Percentiles rank a stretch among this genome's conserved stretches.
Evolutionary conservation across 1,140 invertebrate species (phyloP).

Genomic region (Micrasema minimum): DNA sequence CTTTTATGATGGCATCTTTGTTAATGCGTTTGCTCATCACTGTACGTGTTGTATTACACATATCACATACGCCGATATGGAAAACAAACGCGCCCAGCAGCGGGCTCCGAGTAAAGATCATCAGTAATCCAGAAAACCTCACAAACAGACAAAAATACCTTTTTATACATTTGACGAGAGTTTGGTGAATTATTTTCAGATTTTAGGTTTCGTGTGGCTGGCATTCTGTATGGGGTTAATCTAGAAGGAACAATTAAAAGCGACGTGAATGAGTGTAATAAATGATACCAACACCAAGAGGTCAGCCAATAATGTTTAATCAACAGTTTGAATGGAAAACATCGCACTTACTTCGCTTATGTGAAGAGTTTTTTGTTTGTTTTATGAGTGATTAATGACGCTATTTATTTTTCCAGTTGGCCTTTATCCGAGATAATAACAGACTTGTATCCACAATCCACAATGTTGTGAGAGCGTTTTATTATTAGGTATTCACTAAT

Average conservation of each 20-base stretch:
- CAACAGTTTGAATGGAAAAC: constrained; percentile 23
- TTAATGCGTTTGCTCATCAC: constrained; percentile 31
- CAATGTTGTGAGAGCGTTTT: too few relatives aligned
- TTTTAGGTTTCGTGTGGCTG: neutral
- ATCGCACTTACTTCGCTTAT: constrained; percentile 18
- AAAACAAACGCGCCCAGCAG: neutral
- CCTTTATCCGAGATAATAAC: neutral
- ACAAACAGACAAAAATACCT: neutral
- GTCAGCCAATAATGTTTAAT: constrained; percentile 30
- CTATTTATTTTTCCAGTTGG: constrained; percentile 24
- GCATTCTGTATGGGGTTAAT: constrained; percentile 28
- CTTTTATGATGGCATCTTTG: constrained; percentile 36
- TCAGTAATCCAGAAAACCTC: neutral
- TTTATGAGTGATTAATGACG: constrained; percentile 26
- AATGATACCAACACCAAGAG: constrained; percentile 12
- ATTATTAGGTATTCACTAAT: too few relatives aligned
- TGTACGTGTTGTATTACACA: neutral
- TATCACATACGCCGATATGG: neutral
- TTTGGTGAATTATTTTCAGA: neutral
- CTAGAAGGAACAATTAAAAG: constrained; percentile 36
- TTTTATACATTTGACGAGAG: neutral
- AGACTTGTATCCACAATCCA: too few relatives aligned
- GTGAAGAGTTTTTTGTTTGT: constrained; percentile 29
- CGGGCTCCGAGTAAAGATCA: neutral
- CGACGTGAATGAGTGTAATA: constrained; percentile 26